phyloP scores from a whole-genome alignment of 1,140 invertebrate species.

The Meloidogyne chitwoodi region DNA sequence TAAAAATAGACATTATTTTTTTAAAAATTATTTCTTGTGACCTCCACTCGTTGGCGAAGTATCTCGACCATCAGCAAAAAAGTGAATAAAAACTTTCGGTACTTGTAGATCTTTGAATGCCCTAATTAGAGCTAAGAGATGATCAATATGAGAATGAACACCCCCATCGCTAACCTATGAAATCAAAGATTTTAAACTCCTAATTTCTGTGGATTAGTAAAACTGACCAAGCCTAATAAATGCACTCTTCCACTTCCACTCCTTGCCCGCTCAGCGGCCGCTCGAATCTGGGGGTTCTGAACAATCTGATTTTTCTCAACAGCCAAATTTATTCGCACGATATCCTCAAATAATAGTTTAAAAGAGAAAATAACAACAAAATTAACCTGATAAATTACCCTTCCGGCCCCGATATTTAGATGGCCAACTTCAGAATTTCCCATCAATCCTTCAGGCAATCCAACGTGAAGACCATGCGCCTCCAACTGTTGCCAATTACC shows the following conservation, averaged over 20 bases:
- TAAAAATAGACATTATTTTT: neutral
- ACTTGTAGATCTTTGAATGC: slow-evolving; percentile 61
- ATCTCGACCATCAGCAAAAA: slow-evolving; percentile 64
- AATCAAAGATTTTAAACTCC: slow-evolving; percentile 8
- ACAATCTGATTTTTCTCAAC: slow-evolving; percentile 59
- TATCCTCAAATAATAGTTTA: slow-evolving; percentile 53
- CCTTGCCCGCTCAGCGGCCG: slow-evolving; percentile 60
- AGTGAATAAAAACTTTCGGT: slow-evolving; percentile 62
- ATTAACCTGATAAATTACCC: slow-evolving; percentile 63
- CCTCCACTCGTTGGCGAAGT: slow-evolving; percentile 62
- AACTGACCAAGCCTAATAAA: slow-evolving; percentile 59
- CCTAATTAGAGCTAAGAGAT: slow-evolving; percentile 62
- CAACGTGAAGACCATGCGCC: slow-evolving; percentile 63
- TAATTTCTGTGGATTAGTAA: neutral
- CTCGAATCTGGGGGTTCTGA: slow-evolving; percentile 59
- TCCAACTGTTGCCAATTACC: slow-evolving; percentile 62
- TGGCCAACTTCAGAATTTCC: slow-evolving; percentile 66
- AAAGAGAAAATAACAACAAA: slow-evolving; percentile 16
- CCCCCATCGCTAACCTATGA: slow-evolving; percentile 63
- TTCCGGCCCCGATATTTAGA: slow-evolving; percentile 64
- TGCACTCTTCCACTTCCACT: slow-evolving; percentile 61
- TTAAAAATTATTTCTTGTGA: slow-evolving; percentile 18
- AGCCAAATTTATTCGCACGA: slow-evolving; percentile 63
- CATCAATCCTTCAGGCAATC: slow-evolving; percentile 63
- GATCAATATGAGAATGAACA: slow-evolving; percentile 64